Evolutionary conservation across 2,888 invertebrate genomes (phyloP), one percentile per base, ranked within the genome.

Genomic region (Octodonta nipae): DNA sequence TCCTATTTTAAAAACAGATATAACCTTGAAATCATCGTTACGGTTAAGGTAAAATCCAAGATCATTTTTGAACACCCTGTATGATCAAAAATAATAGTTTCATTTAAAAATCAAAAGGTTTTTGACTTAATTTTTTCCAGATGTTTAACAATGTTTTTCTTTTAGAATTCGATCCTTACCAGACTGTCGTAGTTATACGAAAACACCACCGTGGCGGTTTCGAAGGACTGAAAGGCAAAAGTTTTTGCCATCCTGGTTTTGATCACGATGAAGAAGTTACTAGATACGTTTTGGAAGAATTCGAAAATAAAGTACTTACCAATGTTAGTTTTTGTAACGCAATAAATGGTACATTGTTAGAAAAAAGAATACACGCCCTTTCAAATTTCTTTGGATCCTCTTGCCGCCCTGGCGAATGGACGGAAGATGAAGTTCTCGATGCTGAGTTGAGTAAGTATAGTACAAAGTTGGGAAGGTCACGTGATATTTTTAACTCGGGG

Each of bases 391-490:
- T 85, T 64, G 66, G 68, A 1, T 61, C 65, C 1, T 75, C 74
- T 37, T 86, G 85, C 59, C 67, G 81, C 29, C 84, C 84, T 4
- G 84, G 84, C 1, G 51, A 60, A 1, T 81, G 80, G 80, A 68
- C 71, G 3, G 49, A 63, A 12, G 71, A 75, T 39, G 39, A 45
- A 0, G 55, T 62, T 0, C 56, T 71, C 1, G 73, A 78, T 47
- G 52, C 55, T 7, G 45, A 52, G 29, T 63, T 78, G 7, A 78
- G 80, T 80, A 60, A 68, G 72, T 61, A 10, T 32, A 10, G 22
- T 3, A 22, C 11, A 14, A 28, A 13, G 8, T 11, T n/a, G n/a
- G n/a, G n/a, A n/a, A n/a, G n/a, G n/a, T n/a, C n/a, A n/a, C n/a
- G n/a, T n/a, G n/a, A n/a, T n/a, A n/a, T n/a, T n/a, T n/a, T n/a